phyloP scores from a whole-genome alignment of 2,113 vertebrate species.

The Gnathonemus longibarbis region DNA sequence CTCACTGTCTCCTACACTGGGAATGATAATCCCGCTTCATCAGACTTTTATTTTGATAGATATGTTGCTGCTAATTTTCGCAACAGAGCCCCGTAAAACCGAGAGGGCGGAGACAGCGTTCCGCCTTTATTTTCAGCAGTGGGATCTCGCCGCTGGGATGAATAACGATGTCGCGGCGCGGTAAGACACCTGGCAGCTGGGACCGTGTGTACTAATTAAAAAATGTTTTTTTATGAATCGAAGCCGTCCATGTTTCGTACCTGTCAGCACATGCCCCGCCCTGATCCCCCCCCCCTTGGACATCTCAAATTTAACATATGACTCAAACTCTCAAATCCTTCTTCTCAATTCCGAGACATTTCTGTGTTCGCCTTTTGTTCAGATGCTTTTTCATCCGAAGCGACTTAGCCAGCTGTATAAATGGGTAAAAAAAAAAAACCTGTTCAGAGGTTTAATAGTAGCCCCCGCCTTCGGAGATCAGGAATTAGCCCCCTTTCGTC shows the following conservation, averaged over 20 bases:
- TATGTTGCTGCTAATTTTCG: neutral
- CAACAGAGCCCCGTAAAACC: neutral
- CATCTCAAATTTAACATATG: neutral
- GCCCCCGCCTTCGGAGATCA: neutral
- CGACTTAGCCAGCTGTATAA: neutral
- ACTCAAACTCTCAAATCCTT: neutral
- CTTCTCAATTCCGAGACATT: neutral
- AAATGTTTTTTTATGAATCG: conserved; percentile 10
- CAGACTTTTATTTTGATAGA: neutral
- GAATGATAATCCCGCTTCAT: neutral
- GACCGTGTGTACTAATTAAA: conserved; percentile 12
- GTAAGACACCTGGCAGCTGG: neutral
- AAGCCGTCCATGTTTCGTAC: conserved; percentile 1
- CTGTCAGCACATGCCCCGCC: conserved; percentile 21
- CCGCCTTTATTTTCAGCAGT: neutral
- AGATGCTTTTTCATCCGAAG: neutral
- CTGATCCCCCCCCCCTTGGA: neutral
- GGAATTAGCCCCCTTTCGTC: neutral
- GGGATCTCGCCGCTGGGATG: neutral
- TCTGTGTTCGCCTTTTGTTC: neutral
- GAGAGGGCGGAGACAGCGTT: neutral
- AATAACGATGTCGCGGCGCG: neutral
- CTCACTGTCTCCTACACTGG: neutral
- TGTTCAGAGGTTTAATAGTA: neutral
- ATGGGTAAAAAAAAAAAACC: neutral